Evolutionary conservation across 2,888 invertebrate genomes (phyloP), one percentile per base, ranked within the genome.

Genomic region (Exocentrus adspersus): DNA sequence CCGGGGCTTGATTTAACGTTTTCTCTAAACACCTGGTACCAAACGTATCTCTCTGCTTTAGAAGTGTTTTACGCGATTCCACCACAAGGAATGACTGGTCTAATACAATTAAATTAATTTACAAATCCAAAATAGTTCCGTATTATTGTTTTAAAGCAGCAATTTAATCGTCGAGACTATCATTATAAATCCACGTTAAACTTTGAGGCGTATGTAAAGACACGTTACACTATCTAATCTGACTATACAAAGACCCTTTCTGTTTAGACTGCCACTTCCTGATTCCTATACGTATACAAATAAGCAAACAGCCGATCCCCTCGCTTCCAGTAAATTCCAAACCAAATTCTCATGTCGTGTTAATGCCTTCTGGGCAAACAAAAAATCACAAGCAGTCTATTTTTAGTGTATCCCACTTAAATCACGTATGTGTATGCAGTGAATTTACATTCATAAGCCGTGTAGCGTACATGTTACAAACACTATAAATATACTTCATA

Each of bases 401-500:
- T 54, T 54, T 54, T 24, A 30, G 54, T 30, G 20, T 17, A 54
- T 54, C 54, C 54, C 54, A 43, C 54, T 43, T 54, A 54, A 43
- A 42, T 43, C 43, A 43, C 17, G 43, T 43, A 43, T 54, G 42
- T 42, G 54, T 54, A 43, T 54, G 43, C 41, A 43, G 28, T 43
- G 41, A 43, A 43, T 43, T 43, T 54, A 24, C 54, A 43, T 54
- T 42, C 21, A 43, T 30, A 54, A 54, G 43, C 43, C 28, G 54
- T 10, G 54, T 28, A 43, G 54, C 21, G 43, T 20, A 43, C 54
- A 42, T 54, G 54, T 54, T 54, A 16, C 48, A 24, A 54, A 37
- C 32, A 37, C 51, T 37, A 51, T 51, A 51, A 51, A 37, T 51
- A 51, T 37, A 12, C 19, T 9, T 10, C 32, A 30, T 51, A n/a